These are phyloP conservation scores for Linurgus olivaceus DNA, from an alignment of 2,797 vertebrate genomes.

Conservation along the genomic window DNA sequence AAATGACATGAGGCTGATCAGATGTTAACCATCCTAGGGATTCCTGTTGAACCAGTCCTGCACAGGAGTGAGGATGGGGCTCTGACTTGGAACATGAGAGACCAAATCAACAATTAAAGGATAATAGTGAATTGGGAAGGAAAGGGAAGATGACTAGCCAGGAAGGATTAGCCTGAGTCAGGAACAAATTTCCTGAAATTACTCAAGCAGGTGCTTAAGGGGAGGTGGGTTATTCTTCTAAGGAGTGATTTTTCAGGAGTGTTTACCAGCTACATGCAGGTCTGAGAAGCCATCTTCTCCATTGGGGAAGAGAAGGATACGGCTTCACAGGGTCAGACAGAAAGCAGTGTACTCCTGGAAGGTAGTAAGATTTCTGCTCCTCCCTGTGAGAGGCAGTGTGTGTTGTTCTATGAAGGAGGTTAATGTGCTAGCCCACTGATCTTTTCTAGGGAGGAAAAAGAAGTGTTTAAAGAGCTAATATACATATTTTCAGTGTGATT, in stretches of 20 bases:
- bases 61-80: neutral
- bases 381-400: neutral
- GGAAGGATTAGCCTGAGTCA: slow-evolving; percentile 47
- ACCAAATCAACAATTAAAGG: slow-evolving; percentile 50
- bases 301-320: neutral
- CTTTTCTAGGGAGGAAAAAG: neutral
- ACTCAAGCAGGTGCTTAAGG: slow-evolving; percentile 31
- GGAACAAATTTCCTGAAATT: slow-evolving; percentile 54
- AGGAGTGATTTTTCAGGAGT: neutral
- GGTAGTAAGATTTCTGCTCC: neutral
- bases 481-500: neutral
- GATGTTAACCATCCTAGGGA: neutral
- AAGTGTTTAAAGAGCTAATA: neutral
- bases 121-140: slow-evolving; percentile 39
- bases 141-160: slow-evolving; percentile 65
- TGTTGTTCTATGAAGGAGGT: neutral
- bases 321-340: neutral
- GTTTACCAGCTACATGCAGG: neutral
- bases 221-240: neutral
- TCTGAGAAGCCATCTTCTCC: neutral
- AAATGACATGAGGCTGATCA: neutral
- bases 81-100: neutral
- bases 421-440: neutral
- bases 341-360: neutral
- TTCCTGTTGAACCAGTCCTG: slow-evolving; percentile 2